phyloP scores from a whole-genome alignment of 2,888 invertebrate species.

The Drosophila tripunctata region DNA sequence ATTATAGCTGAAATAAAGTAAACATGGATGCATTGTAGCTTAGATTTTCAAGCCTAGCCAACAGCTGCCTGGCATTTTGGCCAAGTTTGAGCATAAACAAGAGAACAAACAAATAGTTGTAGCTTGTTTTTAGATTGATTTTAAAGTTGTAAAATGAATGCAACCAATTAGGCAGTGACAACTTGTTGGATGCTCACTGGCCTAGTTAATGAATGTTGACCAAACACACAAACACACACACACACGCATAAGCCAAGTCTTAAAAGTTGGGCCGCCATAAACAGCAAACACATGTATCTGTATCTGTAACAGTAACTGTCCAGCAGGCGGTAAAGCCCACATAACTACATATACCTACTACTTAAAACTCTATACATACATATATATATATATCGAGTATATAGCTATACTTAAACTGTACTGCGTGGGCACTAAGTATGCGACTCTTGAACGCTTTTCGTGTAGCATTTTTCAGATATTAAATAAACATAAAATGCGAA shows the following conservation, averaged over 20 bases:
- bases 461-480: conserved; percentile 43
- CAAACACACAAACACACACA: conserved; percentile 43
- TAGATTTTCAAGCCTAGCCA: neutral
- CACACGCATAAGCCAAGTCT: conserved; percentile 21
- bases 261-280: conserved; percentile 43
- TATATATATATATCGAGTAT: neutral
- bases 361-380: no score
- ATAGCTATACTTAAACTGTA: conserved; percentile 27
- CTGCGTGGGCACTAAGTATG: conserved; percentile 74
- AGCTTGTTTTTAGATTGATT: neutral
- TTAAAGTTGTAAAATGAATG: conserved; percentile 15
- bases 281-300: conserved; percentile 52
- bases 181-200: conserved; percentile 68
- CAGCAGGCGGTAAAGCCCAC: conserved; percentile 37
- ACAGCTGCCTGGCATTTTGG: neutral
- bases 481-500: conserved; percentile 64
- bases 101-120: neutral
- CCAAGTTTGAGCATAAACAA: neutral
- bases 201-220: conserved; percentile 64
- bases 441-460: conserved; percentile 52
- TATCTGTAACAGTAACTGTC: conserved; percentile 24
- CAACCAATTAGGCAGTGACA: conserved; percentile 50
- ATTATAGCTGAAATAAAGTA: neutral
- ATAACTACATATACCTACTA: conserved; percentile 11
- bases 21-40: neutral